phyloP scores from a whole-genome alignment of 2,888 invertebrate genomes.

The Trichogramma dendrolimi region DNA sequence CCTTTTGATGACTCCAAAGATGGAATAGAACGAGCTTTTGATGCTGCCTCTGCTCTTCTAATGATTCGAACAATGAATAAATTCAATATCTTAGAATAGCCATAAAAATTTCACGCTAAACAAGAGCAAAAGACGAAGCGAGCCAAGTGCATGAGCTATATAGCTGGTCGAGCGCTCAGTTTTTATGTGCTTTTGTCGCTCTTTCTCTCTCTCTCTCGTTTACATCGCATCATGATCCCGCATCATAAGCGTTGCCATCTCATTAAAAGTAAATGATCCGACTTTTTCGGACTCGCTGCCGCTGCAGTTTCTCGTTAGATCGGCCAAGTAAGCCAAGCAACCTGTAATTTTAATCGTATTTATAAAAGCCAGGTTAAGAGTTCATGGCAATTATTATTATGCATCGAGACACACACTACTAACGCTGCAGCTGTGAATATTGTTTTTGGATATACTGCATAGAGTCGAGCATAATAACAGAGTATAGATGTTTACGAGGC shows the following conservation, averaged over 20 bases:
- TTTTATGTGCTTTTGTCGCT: no score
- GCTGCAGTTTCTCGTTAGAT: conserved; percentile 14
- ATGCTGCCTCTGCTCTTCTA: not conserved
- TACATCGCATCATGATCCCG: no score
- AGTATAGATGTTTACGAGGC: no score
- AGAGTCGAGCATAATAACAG: no score
- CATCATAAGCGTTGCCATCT: conserved; percentile 8
- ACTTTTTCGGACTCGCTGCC: conserved; percentile 1
- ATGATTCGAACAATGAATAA: not conserved
- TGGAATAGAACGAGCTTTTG: not conserved
- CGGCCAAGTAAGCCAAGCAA: not conserved
- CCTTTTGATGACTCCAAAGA: no score
- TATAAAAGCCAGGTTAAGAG: not conserved
- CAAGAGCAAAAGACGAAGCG: no score
- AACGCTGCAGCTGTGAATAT: conserved; percentile 8
- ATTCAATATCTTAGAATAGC: not conserved
- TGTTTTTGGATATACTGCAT: no score
- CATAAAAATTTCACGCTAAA: conserved; percentile 12
- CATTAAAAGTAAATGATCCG: conserved; percentile 16
- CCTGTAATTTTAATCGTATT: conserved; percentile 21
- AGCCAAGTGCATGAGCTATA: no score
- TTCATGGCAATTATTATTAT: conserved; percentile 4
- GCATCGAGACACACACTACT: not conserved
- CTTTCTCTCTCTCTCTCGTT: no score
- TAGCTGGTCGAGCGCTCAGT: no score